Percentiles rank a stretch among this genome's conserved stretches.
Conservation (phyloP, 2,888 invertebrate genomes). For the Steromphala cineraria region DNA sequence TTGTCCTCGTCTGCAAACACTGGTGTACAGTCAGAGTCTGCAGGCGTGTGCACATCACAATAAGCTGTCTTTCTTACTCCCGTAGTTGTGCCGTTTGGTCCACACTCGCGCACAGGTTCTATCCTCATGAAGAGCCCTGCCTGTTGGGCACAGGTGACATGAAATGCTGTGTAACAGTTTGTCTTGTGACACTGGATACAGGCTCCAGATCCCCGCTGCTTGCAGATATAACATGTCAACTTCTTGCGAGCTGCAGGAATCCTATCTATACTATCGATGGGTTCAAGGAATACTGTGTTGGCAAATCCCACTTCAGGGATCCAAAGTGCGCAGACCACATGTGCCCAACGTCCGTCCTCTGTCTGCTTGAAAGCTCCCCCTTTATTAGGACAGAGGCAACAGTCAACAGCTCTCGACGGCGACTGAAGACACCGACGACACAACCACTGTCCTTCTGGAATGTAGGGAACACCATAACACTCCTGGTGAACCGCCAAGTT, state of each 20-base stretch:
- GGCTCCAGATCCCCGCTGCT: constrained; percentile 84
- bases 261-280: constrained; percentile 96
- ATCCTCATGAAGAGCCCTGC: constrained; percentile 89
- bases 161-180: constrained; percentile 97
- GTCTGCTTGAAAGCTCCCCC: constrained; percentile 99
- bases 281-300: constrained; percentile 97
- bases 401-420: constrained; percentile 95
- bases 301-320: constrained; percentile 97
- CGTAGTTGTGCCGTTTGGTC: constrained; percentile 55
- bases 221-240: constrained; percentile 97
- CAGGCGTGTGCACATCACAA: constrained; percentile 94
- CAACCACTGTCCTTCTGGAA: constrained; percentile 98
- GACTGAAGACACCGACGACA: constrained; percentile 97
- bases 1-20: constrained; percentile 68
- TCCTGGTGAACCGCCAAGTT: constrained; percentile 98
- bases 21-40: constrained; percentile 74
- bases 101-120: constrained; percentile 86
- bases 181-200: constrained; percentile 98
- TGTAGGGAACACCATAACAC: constrained; percentile 98
- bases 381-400: constrained; percentile 97
- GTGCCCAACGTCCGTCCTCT: constrained; percentile 96
- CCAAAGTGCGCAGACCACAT: constrained; percentile 99
- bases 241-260: constrained; percentile 97
- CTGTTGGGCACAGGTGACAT: constrained; percentile 98
- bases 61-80: constrained; percentile 93